Conservation (phyloP, 1,140 invertebrate species). For the Cardiocondyla obscurior region DNA sequence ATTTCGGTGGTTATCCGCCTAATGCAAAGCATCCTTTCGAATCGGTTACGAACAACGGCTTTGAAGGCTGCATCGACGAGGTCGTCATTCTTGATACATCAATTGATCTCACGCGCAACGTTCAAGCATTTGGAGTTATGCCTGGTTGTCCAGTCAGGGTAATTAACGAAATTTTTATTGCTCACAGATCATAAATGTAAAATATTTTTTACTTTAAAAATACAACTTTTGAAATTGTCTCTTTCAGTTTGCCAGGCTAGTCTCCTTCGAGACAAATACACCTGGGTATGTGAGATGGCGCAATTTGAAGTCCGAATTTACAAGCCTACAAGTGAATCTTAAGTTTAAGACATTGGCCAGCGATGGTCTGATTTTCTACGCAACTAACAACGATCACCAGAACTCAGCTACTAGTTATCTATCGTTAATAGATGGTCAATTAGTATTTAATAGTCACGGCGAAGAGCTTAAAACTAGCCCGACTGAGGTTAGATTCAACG, state of each 20-base stretch:
- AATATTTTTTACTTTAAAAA: background rate
- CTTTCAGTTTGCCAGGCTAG: constrained; percentile 84
- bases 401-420: constrained; percentile 86
- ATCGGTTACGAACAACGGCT: constrained; percentile 89
- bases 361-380: constrained; percentile 92
- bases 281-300: constrained; percentile 88
- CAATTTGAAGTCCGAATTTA: constrained; percentile 85
- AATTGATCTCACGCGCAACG: constrained; percentile 91
- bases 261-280: constrained; percentile 85
- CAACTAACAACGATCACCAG: constrained; percentile 86
- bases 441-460: constrained; percentile 89
- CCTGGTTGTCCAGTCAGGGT: constrained; percentile 94
- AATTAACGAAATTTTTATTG: constrained; percentile 46
- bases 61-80: constrained; percentile 97
- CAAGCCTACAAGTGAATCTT: constrained; percentile 91
- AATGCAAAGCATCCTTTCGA: constrained; percentile 85
- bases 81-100: constrained; percentile 89
- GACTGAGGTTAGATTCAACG: constrained; percentile 89
- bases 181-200: constrained; percentile 1
- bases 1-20: constrained; percentile 94
- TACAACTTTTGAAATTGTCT: background rate
- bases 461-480: constrained; percentile 86
- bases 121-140: constrained; percentile 91
- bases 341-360: constrained; percentile 93
- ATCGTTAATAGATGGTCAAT: constrained; percentile 87